These are phyloP conservation scores for Patagioenas fasciata DNA, from an alignment of 2,113 vertebrate species.

Conservation along the genomic window DNA sequence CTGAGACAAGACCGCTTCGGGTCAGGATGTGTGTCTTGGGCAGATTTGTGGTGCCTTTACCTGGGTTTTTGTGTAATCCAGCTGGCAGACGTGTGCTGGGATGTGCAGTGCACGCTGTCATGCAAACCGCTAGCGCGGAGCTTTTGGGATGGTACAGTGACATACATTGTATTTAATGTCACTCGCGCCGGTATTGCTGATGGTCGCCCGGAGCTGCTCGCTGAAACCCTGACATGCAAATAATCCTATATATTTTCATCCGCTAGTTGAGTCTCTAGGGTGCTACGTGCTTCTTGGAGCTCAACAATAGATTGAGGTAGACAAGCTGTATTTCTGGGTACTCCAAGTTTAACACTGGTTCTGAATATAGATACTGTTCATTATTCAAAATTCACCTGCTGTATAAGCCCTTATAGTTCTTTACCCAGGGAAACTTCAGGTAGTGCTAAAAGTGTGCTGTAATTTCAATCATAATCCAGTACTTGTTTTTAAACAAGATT, in stretches of 20 bases:
- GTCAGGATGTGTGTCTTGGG: background rate
- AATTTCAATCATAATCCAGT: background rate
- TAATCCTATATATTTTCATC: background rate
- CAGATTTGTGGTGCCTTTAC: background rate
- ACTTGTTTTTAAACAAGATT: background rate
- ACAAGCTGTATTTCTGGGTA: background rate
- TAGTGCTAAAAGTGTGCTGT: background rate
- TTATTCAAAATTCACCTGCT: background rate
- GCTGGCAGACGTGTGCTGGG: background rate
- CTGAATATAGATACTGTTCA: background rate
- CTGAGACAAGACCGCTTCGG: fast-evolving
- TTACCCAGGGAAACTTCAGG: background rate
- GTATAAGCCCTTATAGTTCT: background rate
- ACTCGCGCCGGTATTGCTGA: background rate
- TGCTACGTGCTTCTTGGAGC: background rate
- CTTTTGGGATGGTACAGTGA: background rate
- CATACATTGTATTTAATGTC: background rate
- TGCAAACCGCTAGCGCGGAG: background rate
- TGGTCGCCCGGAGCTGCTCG: background rate
- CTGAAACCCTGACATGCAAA: background rate
- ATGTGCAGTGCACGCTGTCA: background rate
- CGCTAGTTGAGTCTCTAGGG: background rate
- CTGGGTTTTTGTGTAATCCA: background rate
- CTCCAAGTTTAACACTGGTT: background rate
- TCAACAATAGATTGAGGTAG: background rate